Base-by-base conservation (phyloP, 2,888 invertebrate genomes). In the Labia minor region DNA sequence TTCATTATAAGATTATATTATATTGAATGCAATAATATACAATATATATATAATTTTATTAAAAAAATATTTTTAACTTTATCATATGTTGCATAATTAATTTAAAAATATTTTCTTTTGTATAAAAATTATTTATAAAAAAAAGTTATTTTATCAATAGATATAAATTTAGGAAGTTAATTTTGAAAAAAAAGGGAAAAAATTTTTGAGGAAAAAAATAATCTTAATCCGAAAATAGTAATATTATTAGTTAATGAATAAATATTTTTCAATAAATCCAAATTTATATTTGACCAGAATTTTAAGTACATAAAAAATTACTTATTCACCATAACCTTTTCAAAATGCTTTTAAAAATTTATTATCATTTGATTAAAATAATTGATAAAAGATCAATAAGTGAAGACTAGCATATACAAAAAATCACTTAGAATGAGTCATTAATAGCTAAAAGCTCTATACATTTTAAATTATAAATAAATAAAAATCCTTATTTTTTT, bases 201-300 rank as follows among this genome's bases (percentile, higher is more conserved):
- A 6, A 6, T 26, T 6, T 26, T 26, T 3, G 26, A 8, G 26
- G 26, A 26, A 26, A 26, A 26, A 26, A 26, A 26, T 26, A 26
- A 26, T 8, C 3, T 26, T 26, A 49, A 49, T 3, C 49, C 49
- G 49, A 49, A 49, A 66, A 66, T 62, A 62, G 26, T 63, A n/a
- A n/a, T n/a, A 63, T 62, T 33, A 66, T 49, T 37, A 37, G 63
- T 37, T 63, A 66, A 66, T 66, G 66, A 66, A 63, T 63, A 66
- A 63, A 63, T 66, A 63, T 63, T 63, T 66, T 66, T 63, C 63
- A 62, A 66, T 63, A 63, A 68, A 67, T 68, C 67, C 65, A 68
- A 65, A 67, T 68, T 67, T 68, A 68, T 68, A 63, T 69, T 70
- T 70, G 69, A 69, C 69, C 70, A 68, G 68, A 65, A 69, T 68